Evolutionary conservation across 2,113 vertebrate species (phyloP).

Genomic region (Lagenorhynchus albirostris): DNA sequence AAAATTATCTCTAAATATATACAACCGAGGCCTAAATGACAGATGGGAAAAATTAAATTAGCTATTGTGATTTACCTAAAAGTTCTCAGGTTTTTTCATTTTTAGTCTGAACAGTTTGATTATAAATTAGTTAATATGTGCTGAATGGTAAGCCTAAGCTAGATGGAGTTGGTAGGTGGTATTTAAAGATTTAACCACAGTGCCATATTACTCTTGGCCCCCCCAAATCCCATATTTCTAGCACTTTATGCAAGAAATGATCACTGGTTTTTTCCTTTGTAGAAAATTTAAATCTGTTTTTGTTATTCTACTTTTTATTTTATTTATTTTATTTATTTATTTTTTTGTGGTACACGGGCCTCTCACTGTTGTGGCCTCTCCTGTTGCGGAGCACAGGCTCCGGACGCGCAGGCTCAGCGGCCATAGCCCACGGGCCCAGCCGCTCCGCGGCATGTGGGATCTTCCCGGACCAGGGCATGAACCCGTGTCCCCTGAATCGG

Average conservation of each 20-base stretch:
- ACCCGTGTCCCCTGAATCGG: too few relatives aligned
- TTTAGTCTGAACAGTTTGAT: background rate
- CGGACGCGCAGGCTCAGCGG: too few relatives aligned
- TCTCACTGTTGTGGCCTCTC: too few relatives aligned
- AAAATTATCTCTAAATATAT: background rate
- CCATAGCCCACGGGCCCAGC: too few relatives aligned
- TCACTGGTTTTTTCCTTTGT: background rate
- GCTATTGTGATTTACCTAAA: background rate
- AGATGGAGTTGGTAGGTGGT: background rate
- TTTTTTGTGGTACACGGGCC: too few relatives aligned
- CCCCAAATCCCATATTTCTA: background rate
- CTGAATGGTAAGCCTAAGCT: background rate
- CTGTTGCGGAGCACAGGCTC: too few relatives aligned
- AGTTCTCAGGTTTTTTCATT: background rate
- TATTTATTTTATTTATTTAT: conserved; percentile 25
- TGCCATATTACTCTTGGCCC: background rate
- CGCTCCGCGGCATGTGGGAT: too few relatives aligned
- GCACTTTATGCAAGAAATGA: background rate
- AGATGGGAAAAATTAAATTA: background rate
- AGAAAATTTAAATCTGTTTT: conserved; percentile 29
- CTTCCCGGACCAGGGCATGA: too few relatives aligned
- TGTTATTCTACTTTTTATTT: conserved; percentile 1
- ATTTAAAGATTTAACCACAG: background rate
- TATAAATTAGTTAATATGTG: background rate
- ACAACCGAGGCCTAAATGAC: background rate